These are phyloP conservation scores for Montipora sp. DNA, from an alignment of 64 coral and sea anemone genomes.

Conservation along the genomic window DNA sequence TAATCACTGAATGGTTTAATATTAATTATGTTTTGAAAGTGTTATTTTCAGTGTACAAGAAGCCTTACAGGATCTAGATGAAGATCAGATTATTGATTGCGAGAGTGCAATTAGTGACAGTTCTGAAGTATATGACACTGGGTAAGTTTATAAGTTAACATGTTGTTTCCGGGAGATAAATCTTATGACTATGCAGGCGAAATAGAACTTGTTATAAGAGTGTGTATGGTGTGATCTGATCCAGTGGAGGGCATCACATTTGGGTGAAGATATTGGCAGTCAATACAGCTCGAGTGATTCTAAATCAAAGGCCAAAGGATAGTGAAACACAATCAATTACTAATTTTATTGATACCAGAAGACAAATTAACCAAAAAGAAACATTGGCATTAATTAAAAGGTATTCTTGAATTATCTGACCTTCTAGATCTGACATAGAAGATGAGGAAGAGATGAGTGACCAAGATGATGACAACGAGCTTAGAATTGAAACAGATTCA, in stretches of 20 bases:
- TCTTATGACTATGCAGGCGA: no score
- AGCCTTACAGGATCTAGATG: neutral
- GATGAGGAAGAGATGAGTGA: neutral
- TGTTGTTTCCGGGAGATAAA: no score
- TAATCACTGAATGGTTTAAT: no score
- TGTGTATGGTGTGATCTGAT: neutral
- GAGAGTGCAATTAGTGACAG: no score
- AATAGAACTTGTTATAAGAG: neutral
- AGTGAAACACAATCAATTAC: neutral
- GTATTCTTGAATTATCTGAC: conserved; percentile 9
- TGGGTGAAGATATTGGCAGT: no score
- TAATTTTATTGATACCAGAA: neutral
- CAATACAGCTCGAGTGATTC: no score
- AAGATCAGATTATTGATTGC: neutral
- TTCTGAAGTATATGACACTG: no score
- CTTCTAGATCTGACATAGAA: neutral
- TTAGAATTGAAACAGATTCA: neutral
- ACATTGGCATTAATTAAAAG: neutral
- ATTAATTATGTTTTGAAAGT: neutral
- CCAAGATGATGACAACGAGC: neutral
- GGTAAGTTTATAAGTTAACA: no score
- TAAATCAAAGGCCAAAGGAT: neutral
- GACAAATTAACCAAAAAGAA: neutral
- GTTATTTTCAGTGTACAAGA: no score
- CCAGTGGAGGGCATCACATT: no score